Evolutionary conservation across 2,888 invertebrate species (phyloP), one percentile per base, ranked within the genome.

Genomic region (Lycophotia porphyrea): DNA sequence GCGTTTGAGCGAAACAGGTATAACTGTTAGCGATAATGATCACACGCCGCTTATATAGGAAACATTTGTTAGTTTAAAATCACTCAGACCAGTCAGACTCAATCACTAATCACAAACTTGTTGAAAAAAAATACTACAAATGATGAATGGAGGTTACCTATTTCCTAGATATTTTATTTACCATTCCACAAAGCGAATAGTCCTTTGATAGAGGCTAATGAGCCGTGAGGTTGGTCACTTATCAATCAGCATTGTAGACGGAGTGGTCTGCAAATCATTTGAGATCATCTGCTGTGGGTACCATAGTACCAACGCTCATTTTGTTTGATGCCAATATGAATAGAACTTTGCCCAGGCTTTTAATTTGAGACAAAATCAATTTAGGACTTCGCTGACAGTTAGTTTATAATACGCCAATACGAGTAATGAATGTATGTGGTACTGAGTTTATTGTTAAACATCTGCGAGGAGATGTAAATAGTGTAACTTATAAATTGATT

Each of bases 161-260:
- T 84, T 80, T 84, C 71, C 78, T 87, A 82, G 85, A 87, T 83
- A 80, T 88, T 88, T 90, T 89, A 89, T 88, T 88, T 74, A 68
- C 88, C 58, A 68, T 81, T 75, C 58, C 34, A 76, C 80, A 81
- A 77, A 75, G 76, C 71, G 89, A 94, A 93, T 93, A 89, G 91
- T 91, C 90, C 90, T 93, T 94, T 94, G 93, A 94, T 91, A 89
- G 89, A 88, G 89, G 88, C 90, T 93, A 95, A 95, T 95, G 91
- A 90, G 84, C 91, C 93, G 91, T 92, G 88, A 90, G 90, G 90
- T 91, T 92, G 90, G 91, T 92, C 92, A 91, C 92, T 92, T 92
- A 93, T 94, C 93, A 93, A 94, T 94, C 92, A 92, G 89, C 80
- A 90, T 92, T 91, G 91, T 91, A 67, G 69, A 75, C 64, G 47